Evolutionary conservation across 2,888 invertebrate genomes (phyloP).

Genomic region (Helleia helle): DNA sequence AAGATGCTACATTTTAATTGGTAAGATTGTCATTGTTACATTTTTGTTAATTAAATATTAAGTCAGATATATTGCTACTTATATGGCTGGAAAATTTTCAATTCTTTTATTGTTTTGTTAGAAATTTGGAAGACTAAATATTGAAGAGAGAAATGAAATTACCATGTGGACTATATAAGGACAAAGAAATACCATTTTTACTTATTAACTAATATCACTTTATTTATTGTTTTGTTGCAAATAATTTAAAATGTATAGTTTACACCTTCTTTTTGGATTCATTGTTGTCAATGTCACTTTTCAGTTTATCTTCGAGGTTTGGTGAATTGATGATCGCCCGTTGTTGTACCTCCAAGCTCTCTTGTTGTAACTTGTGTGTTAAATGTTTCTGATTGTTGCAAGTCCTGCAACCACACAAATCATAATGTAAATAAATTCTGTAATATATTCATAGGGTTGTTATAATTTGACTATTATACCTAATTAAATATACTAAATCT

Average conservation of each 20-base stretch:
- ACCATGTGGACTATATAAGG: too few relatives aligned
- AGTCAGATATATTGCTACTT: too few relatives aligned
- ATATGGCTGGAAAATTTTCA: too few relatives aligned
- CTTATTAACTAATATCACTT: constrained; percentile 16
- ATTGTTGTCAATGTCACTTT: constrained; percentile 24
- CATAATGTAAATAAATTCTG: constrained; percentile 7
- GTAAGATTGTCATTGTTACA: too few relatives aligned
- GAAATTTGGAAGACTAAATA: too few relatives aligned
- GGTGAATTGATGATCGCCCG: constrained; percentile 54
- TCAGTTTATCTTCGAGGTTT: constrained; percentile 51
- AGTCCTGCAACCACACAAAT: constrained; percentile 34
- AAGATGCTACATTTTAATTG: constrained; percentile 62
- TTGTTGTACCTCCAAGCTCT: constrained; percentile 62
- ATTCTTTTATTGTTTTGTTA: too few relatives aligned
- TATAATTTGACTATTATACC: constrained; percentile 9
- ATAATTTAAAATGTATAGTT: constrained; percentile 12
- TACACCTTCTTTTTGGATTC: constrained; percentile 10
- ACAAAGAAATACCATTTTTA: background rate
- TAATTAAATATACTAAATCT: background rate
- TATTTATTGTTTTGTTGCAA: constrained; percentile 9
- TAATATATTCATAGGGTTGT: constrained; percentile 9
- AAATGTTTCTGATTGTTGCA: constrained; percentile 55
- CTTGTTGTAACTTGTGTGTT: constrained; percentile 57
- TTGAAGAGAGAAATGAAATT: too few relatives aligned
- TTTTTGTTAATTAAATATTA: too few relatives aligned